Evolutionary conservation across 2,113 vertebrate species (phyloP).

Genomic region (Rhinoptilus africanus): DNA sequence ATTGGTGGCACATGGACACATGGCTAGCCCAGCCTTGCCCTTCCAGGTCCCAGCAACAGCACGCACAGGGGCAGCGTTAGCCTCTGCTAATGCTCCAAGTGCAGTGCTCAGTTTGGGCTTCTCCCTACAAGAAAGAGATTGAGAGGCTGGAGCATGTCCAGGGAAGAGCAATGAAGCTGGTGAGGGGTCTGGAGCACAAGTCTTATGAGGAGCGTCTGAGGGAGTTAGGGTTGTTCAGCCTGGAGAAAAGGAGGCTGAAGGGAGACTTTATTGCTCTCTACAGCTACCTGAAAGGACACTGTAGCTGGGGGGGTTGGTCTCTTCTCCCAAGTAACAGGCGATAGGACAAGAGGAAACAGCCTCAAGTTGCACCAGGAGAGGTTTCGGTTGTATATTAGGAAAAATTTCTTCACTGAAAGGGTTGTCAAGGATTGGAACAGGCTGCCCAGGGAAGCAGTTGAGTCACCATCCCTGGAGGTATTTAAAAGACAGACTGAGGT

Average conservation of each 20-base stretch:
- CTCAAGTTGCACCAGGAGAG: not conserved
- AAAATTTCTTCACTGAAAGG: not conserved
- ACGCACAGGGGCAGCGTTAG: fast-evolving
- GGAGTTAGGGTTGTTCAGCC: too few relatives aligned
- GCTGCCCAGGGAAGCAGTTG: not conserved
- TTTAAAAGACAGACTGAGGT: not conserved
- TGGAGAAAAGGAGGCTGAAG: too few relatives aligned
- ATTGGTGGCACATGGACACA: not conserved
- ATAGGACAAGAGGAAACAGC: not conserved
- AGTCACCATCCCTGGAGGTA: not conserved
- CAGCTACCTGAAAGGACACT: not conserved
- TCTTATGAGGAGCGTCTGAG: too few relatives aligned
- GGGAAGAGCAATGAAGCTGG: too few relatives aligned
- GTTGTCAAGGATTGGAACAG: not conserved
- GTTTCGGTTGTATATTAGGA: not conserved
- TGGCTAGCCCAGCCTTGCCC: not conserved
- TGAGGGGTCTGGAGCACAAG: too few relatives aligned
- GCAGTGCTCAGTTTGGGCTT: not conserved
- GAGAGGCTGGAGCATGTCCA: not conserved
- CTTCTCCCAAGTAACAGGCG: not conserved
- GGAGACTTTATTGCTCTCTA: too few relatives aligned
- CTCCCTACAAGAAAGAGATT: not conserved
- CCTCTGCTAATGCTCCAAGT: not conserved
- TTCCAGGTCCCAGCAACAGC: not conserved
- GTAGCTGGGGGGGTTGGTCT: not conserved